Percentiles rank a stretch among this genome's conserved stretches.
Evolutionary conservation across 2,113 vertebrate species (phyloP).

Genomic region (Trematocara stigmaticum): DNA sequence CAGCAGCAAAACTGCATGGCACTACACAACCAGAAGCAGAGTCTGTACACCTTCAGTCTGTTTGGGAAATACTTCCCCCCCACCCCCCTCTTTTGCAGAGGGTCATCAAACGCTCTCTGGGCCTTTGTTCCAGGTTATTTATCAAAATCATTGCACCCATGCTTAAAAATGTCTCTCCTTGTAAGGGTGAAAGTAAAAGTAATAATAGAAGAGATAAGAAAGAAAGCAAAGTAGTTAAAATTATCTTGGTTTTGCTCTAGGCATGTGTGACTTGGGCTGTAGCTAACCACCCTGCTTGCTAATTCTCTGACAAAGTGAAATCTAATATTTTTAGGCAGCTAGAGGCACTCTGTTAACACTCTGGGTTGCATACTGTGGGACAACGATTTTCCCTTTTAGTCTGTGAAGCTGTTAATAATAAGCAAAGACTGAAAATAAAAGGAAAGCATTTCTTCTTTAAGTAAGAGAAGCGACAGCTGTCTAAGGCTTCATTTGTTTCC

Average conservation of each 20-base stretch:
- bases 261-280: background rate
- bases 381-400: background rate
- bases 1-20: background rate
- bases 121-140: background rate
- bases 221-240: background rate
- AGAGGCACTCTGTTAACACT: background rate
- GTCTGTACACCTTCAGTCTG: background rate
- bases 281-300: background rate
- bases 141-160: background rate
- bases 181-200: background rate
- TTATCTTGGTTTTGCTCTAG: background rate
- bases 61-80: background rate
- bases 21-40: background rate
- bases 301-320: background rate
- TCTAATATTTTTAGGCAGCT: background rate
- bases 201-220: background rate
- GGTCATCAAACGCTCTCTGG: background rate
- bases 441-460: background rate
- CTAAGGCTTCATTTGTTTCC: background rate
- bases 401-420: background rate
- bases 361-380: background rate
- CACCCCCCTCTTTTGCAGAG: no score
- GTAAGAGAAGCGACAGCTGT: background rate
- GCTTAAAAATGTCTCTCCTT: background rate
- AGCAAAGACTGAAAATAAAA: background rate